Conservation (phyloP, 1,140 invertebrate species). For the Leptoteleia sp. region DNA sequence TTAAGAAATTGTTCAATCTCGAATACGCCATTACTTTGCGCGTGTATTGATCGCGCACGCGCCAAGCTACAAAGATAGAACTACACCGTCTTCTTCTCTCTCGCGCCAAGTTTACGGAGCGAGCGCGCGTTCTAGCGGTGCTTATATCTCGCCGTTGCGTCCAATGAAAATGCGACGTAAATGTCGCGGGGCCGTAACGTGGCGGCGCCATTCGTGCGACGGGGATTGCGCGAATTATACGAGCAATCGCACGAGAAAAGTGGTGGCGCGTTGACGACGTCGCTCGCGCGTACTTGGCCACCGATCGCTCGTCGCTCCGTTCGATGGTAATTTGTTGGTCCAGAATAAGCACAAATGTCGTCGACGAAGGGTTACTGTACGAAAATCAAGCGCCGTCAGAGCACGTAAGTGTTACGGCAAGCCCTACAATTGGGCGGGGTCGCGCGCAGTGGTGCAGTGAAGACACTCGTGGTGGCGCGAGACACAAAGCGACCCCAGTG, state of each 20-base stretch:
- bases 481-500: constrained; percentile 61
- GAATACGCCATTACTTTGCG: no score
- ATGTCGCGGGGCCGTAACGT: no score
- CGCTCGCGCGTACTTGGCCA: constrained; percentile 36
- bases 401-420: constrained; percentile 58
- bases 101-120: no score
- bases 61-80: no score
- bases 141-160: no score
- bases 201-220: constrained; percentile 21
- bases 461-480: constrained; percentile 34
- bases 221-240: constrained; percentile 24
- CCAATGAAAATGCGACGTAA: no score
- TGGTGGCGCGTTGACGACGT: constrained; percentile 54
- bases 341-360: constrained; percentile 48
- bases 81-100: no score
- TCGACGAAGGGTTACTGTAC: constrained; percentile 41
- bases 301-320: constrained; percentile 35
- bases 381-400: constrained; percentile 52
- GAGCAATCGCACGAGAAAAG: constrained; percentile 43
- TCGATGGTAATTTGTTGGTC: constrained; percentile 49
- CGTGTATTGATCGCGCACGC: no score
- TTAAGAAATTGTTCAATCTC: no score
- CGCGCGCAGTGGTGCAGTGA: constrained; percentile 60
- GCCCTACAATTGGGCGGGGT: constrained; percentile 56
- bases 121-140: no score